phyloP scores from a whole-genome alignment of 2,113 vertebrate genomes.

The Ctenomys sociabilis region DNA sequence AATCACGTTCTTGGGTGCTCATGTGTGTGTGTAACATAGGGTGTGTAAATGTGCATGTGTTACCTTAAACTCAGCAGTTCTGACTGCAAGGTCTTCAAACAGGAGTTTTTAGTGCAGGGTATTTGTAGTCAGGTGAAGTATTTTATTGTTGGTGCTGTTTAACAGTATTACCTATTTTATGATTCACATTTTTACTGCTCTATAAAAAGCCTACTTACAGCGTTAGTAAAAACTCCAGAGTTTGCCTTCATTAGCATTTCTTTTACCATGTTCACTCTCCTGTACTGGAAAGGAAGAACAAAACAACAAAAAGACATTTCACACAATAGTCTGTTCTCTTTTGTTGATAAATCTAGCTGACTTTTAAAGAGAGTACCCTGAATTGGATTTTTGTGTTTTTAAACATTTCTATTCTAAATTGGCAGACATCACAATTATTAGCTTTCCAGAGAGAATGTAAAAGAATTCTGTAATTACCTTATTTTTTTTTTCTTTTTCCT shows the following conservation, averaged over 20 bases:
- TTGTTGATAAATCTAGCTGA: constrained; percentile 57
- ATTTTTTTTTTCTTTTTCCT: neutral
- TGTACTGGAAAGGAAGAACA: neutral
- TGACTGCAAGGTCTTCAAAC: neutral
- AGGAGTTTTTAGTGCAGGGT: neutral
- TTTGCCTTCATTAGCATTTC: constrained; percentile 32
- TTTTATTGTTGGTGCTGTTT: constrained; percentile 46
- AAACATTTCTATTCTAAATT: constrained; percentile 56
- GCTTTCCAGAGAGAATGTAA: constrained; percentile 42
- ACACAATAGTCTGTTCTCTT: constrained; percentile 48
- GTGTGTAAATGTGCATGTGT: neutral
- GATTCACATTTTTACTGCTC: neutral
- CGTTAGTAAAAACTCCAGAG: constrained; percentile 9
- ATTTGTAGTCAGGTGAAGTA: constrained; percentile 1
- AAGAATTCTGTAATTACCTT: constrained; percentile 10
- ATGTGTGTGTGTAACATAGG: neutral
- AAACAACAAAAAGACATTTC: neutral
- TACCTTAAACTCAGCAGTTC: neutral
- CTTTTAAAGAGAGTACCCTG: constrained; percentile 59
- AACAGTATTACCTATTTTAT: constrained; percentile 41
- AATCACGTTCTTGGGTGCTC: neutral
- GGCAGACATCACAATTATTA: constrained; percentile 59
- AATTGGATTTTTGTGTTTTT: constrained; percentile 54
- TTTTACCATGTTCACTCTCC: constrained; percentile 41
- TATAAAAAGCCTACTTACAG: constrained; percentile 42